These are phyloP conservation scores for Eubasilissa splendida DNA, from an alignment of 2,888 invertebrate genomes.

Conservation along the genomic window DNA sequence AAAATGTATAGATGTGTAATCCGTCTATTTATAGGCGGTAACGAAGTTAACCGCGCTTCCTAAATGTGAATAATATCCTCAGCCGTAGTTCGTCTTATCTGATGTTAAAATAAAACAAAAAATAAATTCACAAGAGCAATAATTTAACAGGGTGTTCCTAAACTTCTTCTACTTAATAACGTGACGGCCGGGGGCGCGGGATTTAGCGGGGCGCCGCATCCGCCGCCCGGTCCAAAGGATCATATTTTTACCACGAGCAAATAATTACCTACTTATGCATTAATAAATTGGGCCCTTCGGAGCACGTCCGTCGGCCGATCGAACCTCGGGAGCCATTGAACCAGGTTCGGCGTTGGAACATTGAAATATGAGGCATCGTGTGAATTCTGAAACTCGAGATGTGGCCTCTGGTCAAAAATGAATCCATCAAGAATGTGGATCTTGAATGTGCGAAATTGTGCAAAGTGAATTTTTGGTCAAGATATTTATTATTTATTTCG, in stretches of 20 bases:
- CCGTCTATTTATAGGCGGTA: too few species aligned
- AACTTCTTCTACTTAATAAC: slow-evolving; percentile 5
- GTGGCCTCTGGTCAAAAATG: slow-evolving; percentile 12
- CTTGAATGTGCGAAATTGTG: not conserved
- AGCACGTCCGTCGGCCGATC: slow-evolving; percentile 16
- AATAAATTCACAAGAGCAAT: not conserved
- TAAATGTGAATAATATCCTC: too few species aligned
- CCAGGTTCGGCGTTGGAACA: slow-evolving; percentile 8
- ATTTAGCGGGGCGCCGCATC: slow-evolving; percentile 31
- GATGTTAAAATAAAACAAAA: too few species aligned
- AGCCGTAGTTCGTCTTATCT: too few species aligned
- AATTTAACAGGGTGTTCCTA: slow-evolving; percentile 24
- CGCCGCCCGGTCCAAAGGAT: slow-evolving; percentile 35
- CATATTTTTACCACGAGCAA: slow-evolving; percentile 40
- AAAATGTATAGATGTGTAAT: too few species aligned
- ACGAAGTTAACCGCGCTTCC: too few species aligned
- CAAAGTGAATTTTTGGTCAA: not conserved
- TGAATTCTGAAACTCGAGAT: slow-evolving; percentile 37
- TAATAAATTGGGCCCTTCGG: slow-evolving; percentile 42
- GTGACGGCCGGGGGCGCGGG: slow-evolving; percentile 43
- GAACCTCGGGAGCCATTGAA: slow-evolving; percentile 35
- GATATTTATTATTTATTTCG: too few species aligned
- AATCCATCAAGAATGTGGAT: not conserved
- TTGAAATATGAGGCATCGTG: slow-evolving; percentile 34
- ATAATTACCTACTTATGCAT: slow-evolving; percentile 44